Evolutionary conservation across 2,888 invertebrate species (phyloP).

Genomic region (Galerucella nymphaeae): DNA sequence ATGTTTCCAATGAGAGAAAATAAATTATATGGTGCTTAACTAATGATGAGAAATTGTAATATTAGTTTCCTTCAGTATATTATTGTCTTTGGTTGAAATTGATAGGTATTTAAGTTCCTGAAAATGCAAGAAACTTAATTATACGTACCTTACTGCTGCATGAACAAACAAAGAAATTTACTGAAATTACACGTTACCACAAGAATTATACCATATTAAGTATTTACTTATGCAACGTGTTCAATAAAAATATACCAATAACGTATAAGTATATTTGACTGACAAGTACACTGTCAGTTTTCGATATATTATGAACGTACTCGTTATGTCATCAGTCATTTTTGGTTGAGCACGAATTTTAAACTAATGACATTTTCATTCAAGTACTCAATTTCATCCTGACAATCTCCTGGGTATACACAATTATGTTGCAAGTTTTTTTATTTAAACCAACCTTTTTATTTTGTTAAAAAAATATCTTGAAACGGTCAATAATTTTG

Average conservation of each 20-base stretch:
- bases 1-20: constrained; percentile 2
- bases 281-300: no score
- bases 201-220: background rate
- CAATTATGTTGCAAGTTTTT: no score
- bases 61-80: background rate
- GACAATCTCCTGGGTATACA: no score
- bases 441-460: no score
- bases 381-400: no score
- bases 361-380: no score
- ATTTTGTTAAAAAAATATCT: background rate
- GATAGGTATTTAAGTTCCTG: background rate
- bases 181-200: background rate
- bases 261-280: no score
- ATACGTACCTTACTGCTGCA: background rate
- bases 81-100: background rate
- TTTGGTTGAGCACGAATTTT: no score
- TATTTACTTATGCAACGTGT: background rate
- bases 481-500: background rate
- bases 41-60: background rate
- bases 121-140: background rate
- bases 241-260: no score
- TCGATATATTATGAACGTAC: no score
- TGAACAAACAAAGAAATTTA: background rate
- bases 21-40: constrained; percentile 3
- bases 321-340: no score